These are phyloP conservation scores for Lasioglossum leucozonium DNA, from an alignment of 2,888 invertebrate species.

Conservation along the genomic window DNA sequence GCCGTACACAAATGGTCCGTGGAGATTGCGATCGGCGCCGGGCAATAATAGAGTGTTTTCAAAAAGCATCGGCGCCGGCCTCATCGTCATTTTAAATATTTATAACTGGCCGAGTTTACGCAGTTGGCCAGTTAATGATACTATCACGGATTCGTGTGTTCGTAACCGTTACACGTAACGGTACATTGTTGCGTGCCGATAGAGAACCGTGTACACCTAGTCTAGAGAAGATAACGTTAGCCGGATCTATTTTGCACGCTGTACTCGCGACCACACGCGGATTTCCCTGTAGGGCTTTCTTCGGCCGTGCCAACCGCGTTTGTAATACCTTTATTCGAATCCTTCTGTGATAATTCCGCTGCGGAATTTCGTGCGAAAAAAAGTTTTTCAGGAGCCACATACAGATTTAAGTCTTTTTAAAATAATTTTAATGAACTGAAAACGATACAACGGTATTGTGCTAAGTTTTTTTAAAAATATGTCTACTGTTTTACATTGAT, in stretches of 20 bases:
- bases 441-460: too few species aligned
- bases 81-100: conserved; percentile 52
- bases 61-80: conserved; percentile 19
- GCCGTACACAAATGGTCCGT: conserved; percentile 54
- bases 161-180: conserved; percentile 8
- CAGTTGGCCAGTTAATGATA: background rate
- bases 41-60: conserved; percentile 44
- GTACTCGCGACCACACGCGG: background rate
- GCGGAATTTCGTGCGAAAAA: too few species aligned
- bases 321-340: background rate
- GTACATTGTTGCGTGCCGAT: background rate
- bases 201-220: background rate
- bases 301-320: background rate
- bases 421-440: too few species aligned
- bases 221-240: background rate
- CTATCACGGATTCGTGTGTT: conserved; percentile 36
- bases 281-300: background rate
- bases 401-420: too few species aligned
- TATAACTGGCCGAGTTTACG: conserved; percentile 27
- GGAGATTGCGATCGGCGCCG: conserved; percentile 61
- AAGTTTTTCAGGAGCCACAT: too few species aligned
- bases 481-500: too few species aligned
- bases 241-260: background rate
- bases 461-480: too few species aligned
- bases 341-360: background rate